phyloP scores from a whole-genome alignment of 2,113 vertebrate species.

The Leptosomus discolor region DNA sequence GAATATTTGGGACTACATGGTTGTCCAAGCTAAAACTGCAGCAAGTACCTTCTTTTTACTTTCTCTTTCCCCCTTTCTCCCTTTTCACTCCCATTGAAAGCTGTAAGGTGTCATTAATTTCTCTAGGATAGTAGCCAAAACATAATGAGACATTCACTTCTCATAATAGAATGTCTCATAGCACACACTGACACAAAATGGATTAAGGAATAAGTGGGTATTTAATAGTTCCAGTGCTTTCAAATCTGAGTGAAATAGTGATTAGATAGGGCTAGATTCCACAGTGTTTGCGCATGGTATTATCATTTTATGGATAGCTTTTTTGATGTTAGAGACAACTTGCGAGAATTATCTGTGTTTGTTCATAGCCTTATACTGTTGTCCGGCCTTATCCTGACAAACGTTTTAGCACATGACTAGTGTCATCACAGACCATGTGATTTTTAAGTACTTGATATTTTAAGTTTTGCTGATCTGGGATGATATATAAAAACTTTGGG shows the following conservation, averaged over 20 bases:
- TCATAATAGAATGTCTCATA: background rate
- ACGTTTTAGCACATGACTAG: background rate
- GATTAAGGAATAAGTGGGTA: background rate
- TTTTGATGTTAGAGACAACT: background rate
- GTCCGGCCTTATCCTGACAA: background rate
- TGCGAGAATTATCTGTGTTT: background rate
- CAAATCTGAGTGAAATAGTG: background rate
- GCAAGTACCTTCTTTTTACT: background rate
- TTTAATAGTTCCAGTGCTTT: background rate
- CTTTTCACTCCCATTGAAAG: background rate
- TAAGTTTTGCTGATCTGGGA: background rate
- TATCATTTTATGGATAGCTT: background rate
- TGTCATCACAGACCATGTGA: background rate
- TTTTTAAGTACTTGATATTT: background rate
- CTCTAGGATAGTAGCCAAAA: background rate
- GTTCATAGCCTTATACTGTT: background rate
- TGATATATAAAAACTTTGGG: background rate
- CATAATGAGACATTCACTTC: no score
- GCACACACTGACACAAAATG: background rate
- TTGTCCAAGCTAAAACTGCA: background rate
- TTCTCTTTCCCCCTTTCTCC: background rate
- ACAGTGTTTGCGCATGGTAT: background rate
- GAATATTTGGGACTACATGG: background rate
- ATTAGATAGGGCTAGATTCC: background rate
- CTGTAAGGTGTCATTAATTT: background rate